A percentile compares a stretch with the other conserved stretches of the same genome.
Evolutionary conservation across 2,113 vertebrate species (phyloP).

Genomic region (Dinomys branickii): DNA sequence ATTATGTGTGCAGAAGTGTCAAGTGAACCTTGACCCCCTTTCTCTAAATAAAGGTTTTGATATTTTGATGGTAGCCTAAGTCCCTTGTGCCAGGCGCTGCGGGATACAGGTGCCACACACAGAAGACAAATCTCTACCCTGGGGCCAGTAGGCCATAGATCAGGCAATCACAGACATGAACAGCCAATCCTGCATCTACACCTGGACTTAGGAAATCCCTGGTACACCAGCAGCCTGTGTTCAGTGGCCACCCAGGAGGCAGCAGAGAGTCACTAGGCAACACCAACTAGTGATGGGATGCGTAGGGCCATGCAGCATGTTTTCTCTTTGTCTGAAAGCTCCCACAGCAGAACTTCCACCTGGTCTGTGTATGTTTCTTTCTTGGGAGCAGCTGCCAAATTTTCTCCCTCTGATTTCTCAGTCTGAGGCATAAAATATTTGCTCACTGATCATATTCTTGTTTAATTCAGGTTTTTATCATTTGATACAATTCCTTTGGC

Average conservation of each 20-base stretch:
- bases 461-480: background rate
- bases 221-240: background rate
- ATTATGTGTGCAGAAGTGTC: background rate
- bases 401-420: background rate
- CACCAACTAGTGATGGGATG: no score
- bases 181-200: no score
- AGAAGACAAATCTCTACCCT: background rate
- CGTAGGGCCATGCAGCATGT: background rate
- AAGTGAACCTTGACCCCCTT: background rate
- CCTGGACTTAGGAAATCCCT: background rate
- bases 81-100: background rate
- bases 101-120: background rate
- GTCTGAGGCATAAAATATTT: background rate
- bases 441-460: background rate
- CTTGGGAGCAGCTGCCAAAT: background rate
- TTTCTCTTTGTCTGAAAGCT: background rate
- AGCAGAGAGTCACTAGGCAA: background rate
- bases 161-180: background rate
- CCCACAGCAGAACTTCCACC: background rate
- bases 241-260: background rate
- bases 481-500: background rate
- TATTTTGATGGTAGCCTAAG: background rate
- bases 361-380: background rate
- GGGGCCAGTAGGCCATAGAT: no score
- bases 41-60: background rate